These are phyloP conservation scores for Gnathonemus longibarbis DNA, from an alignment of 2,113 vertebrate genomes.

Conservation along the genomic window DNA sequence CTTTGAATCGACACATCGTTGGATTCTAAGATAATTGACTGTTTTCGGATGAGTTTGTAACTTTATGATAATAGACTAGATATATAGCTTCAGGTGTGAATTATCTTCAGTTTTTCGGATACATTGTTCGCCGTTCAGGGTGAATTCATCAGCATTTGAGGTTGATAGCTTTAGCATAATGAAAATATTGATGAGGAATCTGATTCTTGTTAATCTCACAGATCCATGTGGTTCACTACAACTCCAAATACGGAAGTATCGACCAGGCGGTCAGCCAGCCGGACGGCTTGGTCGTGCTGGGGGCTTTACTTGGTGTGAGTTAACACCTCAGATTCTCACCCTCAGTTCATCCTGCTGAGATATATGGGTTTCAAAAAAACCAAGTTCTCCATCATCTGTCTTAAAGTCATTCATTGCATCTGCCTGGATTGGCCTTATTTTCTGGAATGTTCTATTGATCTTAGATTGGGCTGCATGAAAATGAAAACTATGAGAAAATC, in stretches of 20 bases:
- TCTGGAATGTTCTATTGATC: constrained; percentile 1
- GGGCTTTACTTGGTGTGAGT: constrained; percentile 43
- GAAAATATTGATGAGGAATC: not conserved
- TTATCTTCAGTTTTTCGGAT: not conserved
- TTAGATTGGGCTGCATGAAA: constrained; percentile 47
- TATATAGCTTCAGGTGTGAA: not conserved
- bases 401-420: not conserved
- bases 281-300: constrained; percentile 45
- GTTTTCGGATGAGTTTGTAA: not conserved
- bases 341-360: not conserved
- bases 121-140: not conserved
- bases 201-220: constrained; percentile 8
- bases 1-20: not conserved
- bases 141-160: not conserved
- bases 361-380: not conserved
- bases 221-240: constrained; percentile 51
- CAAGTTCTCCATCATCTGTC: not conserved
- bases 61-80: not conserved
- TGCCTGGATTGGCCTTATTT: not conserved
- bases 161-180: not conserved
- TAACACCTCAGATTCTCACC: not conserved
- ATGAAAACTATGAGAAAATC: constrained; percentile 51
- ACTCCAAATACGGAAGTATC: constrained; percentile 42
- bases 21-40: not conserved
- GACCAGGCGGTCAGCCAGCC: constrained; percentile 38